Evolutionary conservation across 2,888 invertebrate species (phyloP).

Genomic region (Aproaerema taeniolella): DNA sequence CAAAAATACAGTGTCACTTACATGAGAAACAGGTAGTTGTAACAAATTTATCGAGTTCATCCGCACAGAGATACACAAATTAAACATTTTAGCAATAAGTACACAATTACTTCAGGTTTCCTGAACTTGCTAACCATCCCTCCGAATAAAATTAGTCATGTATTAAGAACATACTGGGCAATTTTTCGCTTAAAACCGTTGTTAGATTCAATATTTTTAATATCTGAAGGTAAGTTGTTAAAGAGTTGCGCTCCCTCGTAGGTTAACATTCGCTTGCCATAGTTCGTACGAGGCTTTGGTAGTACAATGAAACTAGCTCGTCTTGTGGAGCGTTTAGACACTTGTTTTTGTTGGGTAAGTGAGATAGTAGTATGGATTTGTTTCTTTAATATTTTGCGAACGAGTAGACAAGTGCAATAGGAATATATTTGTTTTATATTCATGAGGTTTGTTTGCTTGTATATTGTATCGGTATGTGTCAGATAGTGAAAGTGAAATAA

Average conservation of each 20-base stretch:
- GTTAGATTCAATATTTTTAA: constrained; percentile 1
- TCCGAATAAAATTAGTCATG: background rate
- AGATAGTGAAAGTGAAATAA: constrained; percentile 11
- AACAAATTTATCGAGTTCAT: no score
- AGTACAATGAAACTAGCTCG: constrained; percentile 6
- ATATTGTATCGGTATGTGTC: constrained; percentile 10
- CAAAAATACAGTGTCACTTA: no score
- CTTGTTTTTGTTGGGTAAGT: constrained; percentile 1
- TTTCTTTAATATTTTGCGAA: constrained; percentile 10
- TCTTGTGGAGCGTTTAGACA: constrained; percentile 5
- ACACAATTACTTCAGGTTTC: no score
- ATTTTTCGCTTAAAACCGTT: background rate
- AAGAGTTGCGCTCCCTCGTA: constrained; percentile 9
- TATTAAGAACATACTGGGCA: constrained; percentile 1
- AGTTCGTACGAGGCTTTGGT: constrained; percentile 4
- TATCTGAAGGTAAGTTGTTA: constrained; percentile 2
- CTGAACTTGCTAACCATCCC: background rate
- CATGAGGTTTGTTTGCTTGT: constrained; percentile 10
- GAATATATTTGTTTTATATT: constrained; percentile 9
- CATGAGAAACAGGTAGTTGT: no score
- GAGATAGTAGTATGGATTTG: constrained; percentile 3
- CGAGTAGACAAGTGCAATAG: constrained; percentile 7
- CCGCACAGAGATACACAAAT: no score
- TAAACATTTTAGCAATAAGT: no score
- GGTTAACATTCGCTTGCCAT: constrained; percentile 7